Evolutionary conservation across 2,113 vertebrate species (phyloP).

Genomic region (Balaenoptera acutorostrata): DNA sequence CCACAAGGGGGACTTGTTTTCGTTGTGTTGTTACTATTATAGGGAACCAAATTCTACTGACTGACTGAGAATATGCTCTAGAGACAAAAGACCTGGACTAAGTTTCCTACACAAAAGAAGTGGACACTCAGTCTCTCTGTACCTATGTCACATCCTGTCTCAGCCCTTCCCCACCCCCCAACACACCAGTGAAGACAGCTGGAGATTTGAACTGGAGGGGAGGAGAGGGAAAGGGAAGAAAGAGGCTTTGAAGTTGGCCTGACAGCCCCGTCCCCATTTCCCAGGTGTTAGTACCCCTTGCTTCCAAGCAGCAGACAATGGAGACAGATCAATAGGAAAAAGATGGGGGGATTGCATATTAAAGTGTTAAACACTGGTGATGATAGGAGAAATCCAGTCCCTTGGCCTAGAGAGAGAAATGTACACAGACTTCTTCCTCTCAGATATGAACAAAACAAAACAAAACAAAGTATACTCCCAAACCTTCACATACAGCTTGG

Average conservation of each 20-base stretch:
- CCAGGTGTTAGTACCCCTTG: slow-evolving; percentile 37
- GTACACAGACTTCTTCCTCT: not conserved
- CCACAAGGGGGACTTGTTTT: not conserved
- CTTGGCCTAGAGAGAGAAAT: not conserved
- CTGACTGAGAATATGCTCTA: not conserved
- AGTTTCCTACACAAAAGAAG: slow-evolving; percentile 57
- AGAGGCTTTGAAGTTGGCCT: slow-evolving; percentile 13
- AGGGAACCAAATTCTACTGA: not conserved
- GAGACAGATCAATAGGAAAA: not conserved
- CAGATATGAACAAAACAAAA: not conserved
- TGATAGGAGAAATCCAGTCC: not conserved
- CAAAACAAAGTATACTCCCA: not conserved
- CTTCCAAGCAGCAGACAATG: slow-evolving; percentile 43
- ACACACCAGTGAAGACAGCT: not conserved
- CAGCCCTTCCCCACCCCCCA: not conserved
- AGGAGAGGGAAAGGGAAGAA: not conserved
- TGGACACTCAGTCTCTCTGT: not conserved
- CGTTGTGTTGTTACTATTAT: not conserved
- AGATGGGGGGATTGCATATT: not conserved
- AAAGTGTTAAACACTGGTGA: not conserved
- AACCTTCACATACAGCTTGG: not conserved
- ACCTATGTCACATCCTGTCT: not conserved
- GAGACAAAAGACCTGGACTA: slow-evolving; percentile 58
- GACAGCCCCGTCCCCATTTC: not conserved
- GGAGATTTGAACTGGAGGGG: not conserved